These are phyloP conservation scores for Melinaea marsaeus DNA, from an alignment of 2,888 invertebrate genomes.

Conservation along the genomic window DNA sequence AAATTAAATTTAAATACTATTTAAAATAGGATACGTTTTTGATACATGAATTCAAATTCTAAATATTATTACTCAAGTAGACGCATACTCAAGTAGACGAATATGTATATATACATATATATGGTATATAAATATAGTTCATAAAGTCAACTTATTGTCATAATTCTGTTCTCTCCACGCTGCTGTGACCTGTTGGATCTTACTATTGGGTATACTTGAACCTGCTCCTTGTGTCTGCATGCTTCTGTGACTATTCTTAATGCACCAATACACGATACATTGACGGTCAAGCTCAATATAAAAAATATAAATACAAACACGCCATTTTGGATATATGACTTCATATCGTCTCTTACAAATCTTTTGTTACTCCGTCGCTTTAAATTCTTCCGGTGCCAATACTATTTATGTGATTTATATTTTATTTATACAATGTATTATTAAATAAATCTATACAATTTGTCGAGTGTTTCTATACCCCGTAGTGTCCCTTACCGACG, in stretches of 20 bases:
- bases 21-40: no score
- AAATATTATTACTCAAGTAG: no score
- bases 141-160: conserved; percentile 61
- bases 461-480: conserved; percentile 38
- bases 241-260: conserved; percentile 40
- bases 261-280: conserved; percentile 69
- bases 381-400: conserved; percentile 42
- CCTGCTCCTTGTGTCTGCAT: conserved; percentile 50
- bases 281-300: conserved; percentile 72
- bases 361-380: conserved; percentile 41
- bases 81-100: no score
- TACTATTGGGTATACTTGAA: conserved; percentile 68
- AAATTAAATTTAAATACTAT: no score
- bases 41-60: no score
- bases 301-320: conserved; percentile 75
- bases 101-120: conserved; percentile 9
- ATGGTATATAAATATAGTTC: conserved; percentile 6
- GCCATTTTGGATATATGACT: conserved; percentile 67
- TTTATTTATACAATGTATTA: conserved; percentile 48
- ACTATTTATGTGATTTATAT: conserved; percentile 39
- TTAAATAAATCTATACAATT: conserved; percentile 54
- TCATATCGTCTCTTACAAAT: conserved; percentile 46
- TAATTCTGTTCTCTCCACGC: conserved; percentile 70
- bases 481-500: conserved; percentile 76
- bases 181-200: conserved; percentile 70